Percentiles rank a stretch among this genome's conserved stretches.
Conservation (phyloP, 2,113 vertebrate genomes). For the Numenius arquata region DNA sequence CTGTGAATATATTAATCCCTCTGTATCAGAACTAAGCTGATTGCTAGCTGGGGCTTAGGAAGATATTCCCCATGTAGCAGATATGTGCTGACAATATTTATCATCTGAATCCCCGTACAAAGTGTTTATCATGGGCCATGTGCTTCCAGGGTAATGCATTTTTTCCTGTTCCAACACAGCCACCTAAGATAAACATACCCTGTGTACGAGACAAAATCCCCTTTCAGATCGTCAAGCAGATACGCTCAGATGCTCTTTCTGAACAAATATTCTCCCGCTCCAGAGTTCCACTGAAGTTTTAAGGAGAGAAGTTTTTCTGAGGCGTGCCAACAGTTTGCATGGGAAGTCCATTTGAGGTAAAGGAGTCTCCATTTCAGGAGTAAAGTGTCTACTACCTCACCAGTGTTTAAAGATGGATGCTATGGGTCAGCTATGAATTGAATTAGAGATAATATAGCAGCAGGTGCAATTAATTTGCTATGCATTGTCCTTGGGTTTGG, state of each 20-base stretch:
- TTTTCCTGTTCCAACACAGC: background rate
- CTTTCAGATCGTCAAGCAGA: background rate
- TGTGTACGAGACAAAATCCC: background rate
- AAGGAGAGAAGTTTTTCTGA: background rate
- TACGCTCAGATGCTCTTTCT: background rate
- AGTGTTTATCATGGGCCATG: background rate
- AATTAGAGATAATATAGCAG: background rate
- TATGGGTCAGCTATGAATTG: background rate
- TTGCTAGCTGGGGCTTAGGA: conserved; percentile 35
- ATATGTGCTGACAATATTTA: conserved; percentile 24
- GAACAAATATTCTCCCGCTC: background rate
- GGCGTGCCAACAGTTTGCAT: background rate
- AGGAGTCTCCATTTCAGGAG: background rate
- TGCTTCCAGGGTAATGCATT: background rate
- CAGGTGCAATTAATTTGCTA: background rate
- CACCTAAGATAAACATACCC: background rate
- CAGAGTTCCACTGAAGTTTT: background rate
- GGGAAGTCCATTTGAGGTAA: background rate
- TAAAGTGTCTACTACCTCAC: background rate
- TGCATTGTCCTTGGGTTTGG: background rate
- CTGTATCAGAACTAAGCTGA: conserved; percentile 42
- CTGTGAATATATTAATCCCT: conserved; percentile 32
- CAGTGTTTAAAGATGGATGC: background rate
- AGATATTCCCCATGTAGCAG: conserved; percentile 31
- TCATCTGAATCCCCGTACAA: background rate